Evolutionary conservation across 2,888 invertebrate genomes (phyloP).

Genomic region (Girardia tigrina): DNA sequence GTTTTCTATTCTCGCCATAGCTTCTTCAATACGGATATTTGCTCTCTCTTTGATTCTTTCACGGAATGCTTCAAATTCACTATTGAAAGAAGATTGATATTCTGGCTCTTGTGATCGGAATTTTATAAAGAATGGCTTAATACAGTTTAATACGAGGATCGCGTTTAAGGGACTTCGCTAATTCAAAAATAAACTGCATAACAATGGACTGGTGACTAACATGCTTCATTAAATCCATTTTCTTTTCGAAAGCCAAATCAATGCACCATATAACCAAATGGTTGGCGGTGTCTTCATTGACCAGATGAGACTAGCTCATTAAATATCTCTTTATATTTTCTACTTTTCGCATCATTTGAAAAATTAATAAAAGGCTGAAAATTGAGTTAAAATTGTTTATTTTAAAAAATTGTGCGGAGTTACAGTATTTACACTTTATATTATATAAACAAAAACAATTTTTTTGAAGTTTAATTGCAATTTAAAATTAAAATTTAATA

Average conservation of each 20-base stretch:
- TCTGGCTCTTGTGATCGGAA: slow-evolving; percentile 81
- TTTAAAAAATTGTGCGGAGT: no score
- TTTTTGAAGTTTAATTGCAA: no score
- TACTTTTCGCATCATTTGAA: slow-evolving; percentile 70
- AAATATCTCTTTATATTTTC: slow-evolving; percentile 81
- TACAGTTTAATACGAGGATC: slow-evolving; percentile 77
- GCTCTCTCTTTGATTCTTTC: slow-evolving; percentile 70
- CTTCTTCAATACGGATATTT: slow-evolving; percentile 70
- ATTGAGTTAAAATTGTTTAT: no score
- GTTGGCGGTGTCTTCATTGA: slow-evolving; percentile 90
- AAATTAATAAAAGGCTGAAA: no score
- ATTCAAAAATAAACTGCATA: slow-evolving; percentile 91
- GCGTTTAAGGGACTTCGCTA: slow-evolving; percentile 77
- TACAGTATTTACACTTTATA: no score
- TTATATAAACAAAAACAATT: no score
- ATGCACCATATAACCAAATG: slow-evolving; percentile 96
- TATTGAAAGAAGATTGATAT: slow-evolving; percentile 81
- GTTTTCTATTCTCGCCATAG: slow-evolving; percentile 63
- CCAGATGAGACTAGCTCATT: slow-evolving; percentile 61
- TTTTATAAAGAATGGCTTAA: slow-evolving; percentile 67
- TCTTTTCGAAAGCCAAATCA: slow-evolving; percentile 91
- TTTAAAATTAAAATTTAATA: no score
- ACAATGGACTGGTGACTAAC: slow-evolving; percentile 94
- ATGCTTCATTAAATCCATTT: slow-evolving; percentile 80
- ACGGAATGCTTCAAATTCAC: slow-evolving; percentile 69